Conservation (phyloP, 2,888 invertebrate species). For the Micoletzkya japonica region DNA sequence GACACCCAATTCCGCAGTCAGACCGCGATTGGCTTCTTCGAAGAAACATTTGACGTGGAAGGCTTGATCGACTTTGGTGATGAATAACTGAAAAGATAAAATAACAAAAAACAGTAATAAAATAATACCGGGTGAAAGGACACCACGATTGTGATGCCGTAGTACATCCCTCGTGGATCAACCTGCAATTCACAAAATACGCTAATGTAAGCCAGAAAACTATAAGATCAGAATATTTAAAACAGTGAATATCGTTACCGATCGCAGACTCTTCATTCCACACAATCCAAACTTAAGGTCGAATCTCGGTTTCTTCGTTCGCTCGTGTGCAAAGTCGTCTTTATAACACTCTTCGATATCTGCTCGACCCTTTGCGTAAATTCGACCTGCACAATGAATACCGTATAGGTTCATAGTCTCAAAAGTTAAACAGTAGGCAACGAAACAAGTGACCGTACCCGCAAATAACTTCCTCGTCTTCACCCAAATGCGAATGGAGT, state of each 20-base stretch:
- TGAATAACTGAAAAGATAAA: constrained; percentile 47
- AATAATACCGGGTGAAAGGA: constrained; percentile 59
- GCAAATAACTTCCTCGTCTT: constrained; percentile 62
- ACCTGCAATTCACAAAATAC: constrained; percentile 40
- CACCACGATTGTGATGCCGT: constrained; percentile 63
- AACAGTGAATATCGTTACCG: too few relatives aligned
- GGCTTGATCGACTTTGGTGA: constrained; percentile 64
- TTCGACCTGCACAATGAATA: constrained; percentile 49
- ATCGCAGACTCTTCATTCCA: constrained; percentile 63
- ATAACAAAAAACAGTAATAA: not conserved
- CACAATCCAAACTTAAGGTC: constrained; percentile 59
- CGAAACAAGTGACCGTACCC: constrained; percentile 33
- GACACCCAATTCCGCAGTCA: constrained; percentile 64
- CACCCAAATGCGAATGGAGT: constrained; percentile 61
- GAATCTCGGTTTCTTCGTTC: constrained; percentile 61
- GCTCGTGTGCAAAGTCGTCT: constrained; percentile 55
- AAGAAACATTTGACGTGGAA: constrained; percentile 65
- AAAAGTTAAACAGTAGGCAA: not conserved
- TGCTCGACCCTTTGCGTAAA: constrained; percentile 63
- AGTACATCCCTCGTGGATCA: constrained; percentile 64
- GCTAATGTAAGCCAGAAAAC: not conserved
- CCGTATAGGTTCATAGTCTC: not conserved
- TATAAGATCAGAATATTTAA: too few relatives aligned
- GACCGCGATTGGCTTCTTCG: constrained; percentile 62
- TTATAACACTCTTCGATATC: constrained; percentile 54